Base-by-base conservation (phyloP, 2,888 invertebrate genomes). In the Biston betularia region DNA sequence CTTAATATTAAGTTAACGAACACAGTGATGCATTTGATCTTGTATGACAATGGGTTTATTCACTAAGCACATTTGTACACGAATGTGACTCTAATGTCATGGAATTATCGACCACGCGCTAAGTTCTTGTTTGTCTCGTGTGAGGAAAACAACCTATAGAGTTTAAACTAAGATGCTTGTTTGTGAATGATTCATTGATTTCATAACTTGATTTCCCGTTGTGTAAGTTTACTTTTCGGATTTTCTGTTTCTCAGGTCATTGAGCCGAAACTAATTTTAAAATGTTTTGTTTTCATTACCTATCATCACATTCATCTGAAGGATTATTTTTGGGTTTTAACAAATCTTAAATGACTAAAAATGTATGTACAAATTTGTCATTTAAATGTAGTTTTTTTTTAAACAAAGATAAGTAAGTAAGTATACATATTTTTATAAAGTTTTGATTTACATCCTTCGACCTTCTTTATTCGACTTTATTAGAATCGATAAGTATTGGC, bases 51-150 rank as follows among this genome's bases (percentile, higher is more conserved):
- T 14, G 1, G 6, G 40, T 40, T 15, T 40, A 40, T 11, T 52
- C 52, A 52, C 52, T 15, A 14, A 38, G 38, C 14, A 52, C 38
- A 10, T 15, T 12, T 53, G 33, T 53, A 38, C 10, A 53, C 53
- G 6, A 38, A 14, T 53, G 53, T 53, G 40, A 53, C 10, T 40
- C 38, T 38, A 38, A 40, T 40, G 52, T 15, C 14, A 1, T 14
- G 1, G 12, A 54, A 54, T 74, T 0, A 83, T 79, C 38, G 80
- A 79, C 0, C 75, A 74, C 1, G 76, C 78, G 44, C 82, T 81
- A 1, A 63, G 68, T 0, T 52, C 15, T 6, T 79, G 84, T 54
- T 54, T 54, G n/a, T 33, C 42, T 54, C 24, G 12, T 9, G 12
- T 12, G 33, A 12, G 12, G 6, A 54, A 42, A 11, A 54, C 6